A percentile compares a stretch with the other conserved stretches of the same genome.
Conservation (phyloP, 2,888 invertebrate genomes). For the Congeria kusceri region DNA sequence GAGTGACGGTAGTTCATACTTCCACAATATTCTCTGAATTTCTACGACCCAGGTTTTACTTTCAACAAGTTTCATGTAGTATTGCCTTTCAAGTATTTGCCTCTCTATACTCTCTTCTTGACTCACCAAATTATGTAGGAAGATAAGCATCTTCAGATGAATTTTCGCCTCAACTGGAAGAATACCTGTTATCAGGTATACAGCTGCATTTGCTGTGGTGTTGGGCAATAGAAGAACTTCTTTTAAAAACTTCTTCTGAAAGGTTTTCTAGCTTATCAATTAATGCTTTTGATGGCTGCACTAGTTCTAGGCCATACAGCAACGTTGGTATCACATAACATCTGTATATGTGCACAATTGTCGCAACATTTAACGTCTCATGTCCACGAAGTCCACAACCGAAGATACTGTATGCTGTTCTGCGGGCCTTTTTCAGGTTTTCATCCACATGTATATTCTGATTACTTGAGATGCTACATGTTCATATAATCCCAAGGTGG, state of each 20-base stretch:
- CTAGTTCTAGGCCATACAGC: background rate
- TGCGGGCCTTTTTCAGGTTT: background rate
- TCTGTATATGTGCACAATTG: background rate
- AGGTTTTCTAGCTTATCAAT: slow-evolving; percentile 2
- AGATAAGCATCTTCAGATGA: too few species aligned
- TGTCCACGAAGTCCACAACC: background rate
- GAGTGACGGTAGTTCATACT: too few species aligned
- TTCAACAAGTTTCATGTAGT: too few species aligned
- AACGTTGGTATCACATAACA: background rate
- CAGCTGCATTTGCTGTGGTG: background rate
- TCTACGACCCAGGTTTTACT: too few species aligned
- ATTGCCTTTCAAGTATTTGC: too few species aligned
- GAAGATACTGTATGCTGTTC: background rate
- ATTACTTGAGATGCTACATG: background rate
- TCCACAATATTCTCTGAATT: too few species aligned
- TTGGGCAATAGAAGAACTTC: background rate
- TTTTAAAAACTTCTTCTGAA: slow-evolving; percentile 4
- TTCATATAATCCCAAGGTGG: background rate
- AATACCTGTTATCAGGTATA: too few species aligned
- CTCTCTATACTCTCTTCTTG: too few species aligned
- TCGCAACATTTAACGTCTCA: background rate
- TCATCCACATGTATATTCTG: background rate
- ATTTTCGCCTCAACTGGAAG: too few species aligned
- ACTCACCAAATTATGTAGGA: too few species aligned
- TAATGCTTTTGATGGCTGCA: background rate